These are phyloP conservation scores for Thysanoteuthis rhombus DNA, from an alignment of 2,888 invertebrate species.

Conservation along the genomic window DNA sequence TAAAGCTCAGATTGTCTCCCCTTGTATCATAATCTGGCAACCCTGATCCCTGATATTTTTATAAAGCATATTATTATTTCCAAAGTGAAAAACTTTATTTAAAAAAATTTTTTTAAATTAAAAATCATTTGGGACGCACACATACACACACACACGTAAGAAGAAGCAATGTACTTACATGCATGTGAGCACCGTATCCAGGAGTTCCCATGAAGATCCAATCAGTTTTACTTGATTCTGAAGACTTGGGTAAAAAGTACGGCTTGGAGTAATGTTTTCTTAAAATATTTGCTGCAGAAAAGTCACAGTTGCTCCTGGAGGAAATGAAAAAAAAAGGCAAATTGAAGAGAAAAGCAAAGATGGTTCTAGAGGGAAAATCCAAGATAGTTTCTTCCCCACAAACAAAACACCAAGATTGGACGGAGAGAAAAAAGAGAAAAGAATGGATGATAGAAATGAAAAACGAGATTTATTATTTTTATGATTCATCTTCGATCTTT, in stretches of 20 bases:
- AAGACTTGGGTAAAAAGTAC: slow-evolving; percentile 86
- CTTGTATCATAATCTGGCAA: no score
- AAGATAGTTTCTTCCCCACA: no score
- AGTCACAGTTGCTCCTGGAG: slow-evolving; percentile 90
- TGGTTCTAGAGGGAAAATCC: neutral
- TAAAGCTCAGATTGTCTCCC: no score
- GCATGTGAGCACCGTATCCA: slow-evolving; percentile 94
- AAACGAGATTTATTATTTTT: no score
- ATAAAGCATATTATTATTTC: no score
- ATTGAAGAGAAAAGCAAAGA: no score
- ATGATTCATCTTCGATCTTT: no score
- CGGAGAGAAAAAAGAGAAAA: neutral
- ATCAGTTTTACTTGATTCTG: slow-evolving; percentile 89
- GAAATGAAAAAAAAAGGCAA: no score
- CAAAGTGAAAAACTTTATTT: no score
- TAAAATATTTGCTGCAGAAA: slow-evolving; percentile 80
- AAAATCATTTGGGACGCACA: neutral
- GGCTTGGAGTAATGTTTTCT: slow-evolving; percentile 79
- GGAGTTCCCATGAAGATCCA: slow-evolving; percentile 98
- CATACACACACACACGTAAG: neutral
- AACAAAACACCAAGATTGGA: neutral
- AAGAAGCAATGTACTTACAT: slow-evolving; percentile 73
- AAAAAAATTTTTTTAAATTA: neutral
- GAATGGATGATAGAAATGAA: neutral
- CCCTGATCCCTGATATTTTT: no score